Evolutionary conservation across 2,888 invertebrate species (phyloP).

Genomic region (Melanargia galathea): DNA sequence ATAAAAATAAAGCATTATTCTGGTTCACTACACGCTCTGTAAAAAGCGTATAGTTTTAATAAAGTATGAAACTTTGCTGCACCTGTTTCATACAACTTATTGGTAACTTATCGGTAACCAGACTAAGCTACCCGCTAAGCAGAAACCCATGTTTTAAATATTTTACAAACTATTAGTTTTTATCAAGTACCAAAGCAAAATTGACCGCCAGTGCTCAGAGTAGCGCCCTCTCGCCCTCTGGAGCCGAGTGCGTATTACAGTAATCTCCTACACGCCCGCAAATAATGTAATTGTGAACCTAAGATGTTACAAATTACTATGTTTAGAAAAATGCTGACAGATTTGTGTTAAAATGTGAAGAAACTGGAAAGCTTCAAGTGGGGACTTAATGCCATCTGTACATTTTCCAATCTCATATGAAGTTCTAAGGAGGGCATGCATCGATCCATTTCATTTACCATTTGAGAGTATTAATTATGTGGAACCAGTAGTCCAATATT

Average conservation of each 20-base stretch:
- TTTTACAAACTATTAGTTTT: not conserved
- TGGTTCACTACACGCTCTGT: too few species aligned
- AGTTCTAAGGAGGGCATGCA: not conserved
- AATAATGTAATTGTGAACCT: slow-evolving; percentile 34
- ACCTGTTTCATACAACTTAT: too few species aligned
- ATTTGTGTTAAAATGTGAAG: not conserved
- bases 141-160: not conserved
- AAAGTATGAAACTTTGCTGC: too few species aligned
- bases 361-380: not conserved
- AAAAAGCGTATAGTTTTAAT: too few species aligned
- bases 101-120: too few species aligned
- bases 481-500: too few species aligned
- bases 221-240: slow-evolving; percentile 29
- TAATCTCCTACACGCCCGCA: slow-evolving; percentile 40
- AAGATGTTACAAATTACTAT: slow-evolving; percentile 26
- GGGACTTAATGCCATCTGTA: slow-evolving; percentile 11
- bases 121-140: too few species aligned
- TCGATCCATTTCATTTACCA: too few species aligned
- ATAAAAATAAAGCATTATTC: too few species aligned
- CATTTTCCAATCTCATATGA: not conserved
- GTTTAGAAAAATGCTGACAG: slow-evolving; percentile 16
- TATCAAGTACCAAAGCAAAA: not conserved
- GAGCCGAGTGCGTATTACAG: slow-evolving; percentile 35
- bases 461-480: too few species aligned
- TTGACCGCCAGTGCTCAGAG: not conserved